Percentiles rank a stretch among this genome's conserved stretches.
phyloP scores from a whole-genome alignment of 2,888 invertebrate species.

The Nomada hirtipes region DNA sequence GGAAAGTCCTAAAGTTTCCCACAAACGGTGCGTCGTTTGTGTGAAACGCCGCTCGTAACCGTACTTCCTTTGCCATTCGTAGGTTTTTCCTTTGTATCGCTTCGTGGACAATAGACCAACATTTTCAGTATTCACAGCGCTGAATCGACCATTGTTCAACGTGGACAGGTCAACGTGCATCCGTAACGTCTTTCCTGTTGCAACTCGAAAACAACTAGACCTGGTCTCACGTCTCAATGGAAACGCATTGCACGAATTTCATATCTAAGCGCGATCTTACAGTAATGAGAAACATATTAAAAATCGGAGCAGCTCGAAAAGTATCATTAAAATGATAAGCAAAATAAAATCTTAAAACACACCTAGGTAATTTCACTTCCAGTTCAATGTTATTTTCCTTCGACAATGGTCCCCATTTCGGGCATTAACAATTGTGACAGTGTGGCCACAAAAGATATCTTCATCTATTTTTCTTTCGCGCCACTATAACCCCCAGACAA shows the following conservation, averaged over 20 bases:
- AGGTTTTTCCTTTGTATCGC: slow-evolving; percentile 53
- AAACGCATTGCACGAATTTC: slow-evolving; percentile 15
- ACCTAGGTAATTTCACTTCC: background rate
- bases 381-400: background rate
- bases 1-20: slow-evolving; percentile 47
- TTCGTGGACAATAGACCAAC: slow-evolving; percentile 66
- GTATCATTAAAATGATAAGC: too few species aligned
- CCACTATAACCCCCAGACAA: slow-evolving; percentile 17
- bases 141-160: slow-evolving; percentile 68
- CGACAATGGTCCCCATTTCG: background rate
- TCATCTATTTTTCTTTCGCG: slow-evolving; percentile 15
- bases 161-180: slow-evolving; percentile 63
- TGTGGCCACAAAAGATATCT: background rate
- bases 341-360: too few species aligned
- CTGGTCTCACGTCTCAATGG: slow-evolving; percentile 31
- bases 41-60: slow-evolving; percentile 52
- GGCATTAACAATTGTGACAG: background rate
- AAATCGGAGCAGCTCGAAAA: background rate
- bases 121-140: slow-evolving; percentile 72
- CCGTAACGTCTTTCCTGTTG: slow-evolving; percentile 49
- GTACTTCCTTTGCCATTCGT: slow-evolving; percentile 65
- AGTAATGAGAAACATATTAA: slow-evolving; percentile 1
- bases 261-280: background rate
- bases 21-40: slow-evolving; percentile 50
- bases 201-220: slow-evolving; percentile 33